A percentile compares a stretch with the other conserved stretches of the same genome.
phyloP scores from a whole-genome alignment of 2,797 vertebrate genomes.

The Molossus molossus region DNA sequence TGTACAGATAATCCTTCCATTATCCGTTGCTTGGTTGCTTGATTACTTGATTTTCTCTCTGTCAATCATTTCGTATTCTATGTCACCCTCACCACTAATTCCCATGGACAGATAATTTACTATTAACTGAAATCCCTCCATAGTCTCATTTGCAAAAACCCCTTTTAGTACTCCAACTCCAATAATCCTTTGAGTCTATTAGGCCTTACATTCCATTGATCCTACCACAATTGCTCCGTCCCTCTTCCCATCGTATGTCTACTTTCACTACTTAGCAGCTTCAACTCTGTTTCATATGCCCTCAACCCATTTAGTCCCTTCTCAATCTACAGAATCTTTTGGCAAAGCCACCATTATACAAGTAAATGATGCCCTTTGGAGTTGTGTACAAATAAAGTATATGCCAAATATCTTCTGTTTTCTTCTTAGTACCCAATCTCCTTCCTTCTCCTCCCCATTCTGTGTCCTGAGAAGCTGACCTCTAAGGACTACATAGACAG shows the following conservation, averaged over 20 bases:
- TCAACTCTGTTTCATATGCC: neutral
- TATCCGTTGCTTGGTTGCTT: neutral
- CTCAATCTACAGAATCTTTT: neutral
- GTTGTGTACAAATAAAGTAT: constrained; percentile 7
- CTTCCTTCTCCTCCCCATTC: neutral
- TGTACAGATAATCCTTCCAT: neutral
- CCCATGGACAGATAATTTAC: neutral
- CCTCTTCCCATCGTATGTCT: neutral
- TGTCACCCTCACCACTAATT: neutral
- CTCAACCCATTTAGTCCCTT: neutral
- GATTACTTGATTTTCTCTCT: neutral
- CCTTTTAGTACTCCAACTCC: neutral
- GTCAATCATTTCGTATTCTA: neutral
- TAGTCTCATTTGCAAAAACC: neutral
- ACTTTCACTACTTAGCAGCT: neutral
- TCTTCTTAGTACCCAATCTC: neutral
- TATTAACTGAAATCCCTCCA: constrained; percentile 1
- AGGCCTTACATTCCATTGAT: neutral
- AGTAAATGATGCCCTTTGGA: neutral
- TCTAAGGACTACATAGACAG: neutral
- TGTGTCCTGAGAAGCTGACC: neutral
- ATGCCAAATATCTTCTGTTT: neutral
- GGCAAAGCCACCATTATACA: neutral
- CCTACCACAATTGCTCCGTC: neutral
- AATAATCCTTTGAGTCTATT: neutral